phyloP scores from a whole-genome alignment of 2,888 invertebrate genomes.

The Nowickia ferox region DNA sequence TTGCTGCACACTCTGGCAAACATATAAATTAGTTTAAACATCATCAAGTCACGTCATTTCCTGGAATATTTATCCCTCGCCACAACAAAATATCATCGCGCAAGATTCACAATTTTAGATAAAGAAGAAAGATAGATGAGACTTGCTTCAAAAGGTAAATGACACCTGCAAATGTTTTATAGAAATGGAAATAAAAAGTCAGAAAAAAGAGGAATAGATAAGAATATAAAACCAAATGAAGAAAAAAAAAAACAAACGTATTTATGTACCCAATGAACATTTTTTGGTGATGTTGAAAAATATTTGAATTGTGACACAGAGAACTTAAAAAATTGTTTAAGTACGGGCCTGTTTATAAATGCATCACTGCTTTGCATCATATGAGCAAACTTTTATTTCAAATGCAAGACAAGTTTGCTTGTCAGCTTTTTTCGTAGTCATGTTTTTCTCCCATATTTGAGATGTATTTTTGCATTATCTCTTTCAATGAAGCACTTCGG shows the following conservation, averaged over 20 bases:
- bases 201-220: slow-evolving; percentile 66
- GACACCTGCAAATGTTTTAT: slow-evolving; percentile 64
- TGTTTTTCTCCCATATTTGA: too few relatives aligned
- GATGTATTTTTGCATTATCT: too few relatives aligned
- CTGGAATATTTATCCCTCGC: background rate
- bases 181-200: slow-evolving; percentile 44
- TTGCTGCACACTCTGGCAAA: slow-evolving; percentile 13
- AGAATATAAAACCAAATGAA: slow-evolving; percentile 62
- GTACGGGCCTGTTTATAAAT: background rate
- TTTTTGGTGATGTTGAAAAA: too few relatives aligned
- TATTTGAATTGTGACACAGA: too few relatives aligned
- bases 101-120: slow-evolving; percentile 79
- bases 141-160: slow-evolving; percentile 60
- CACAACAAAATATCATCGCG: slow-evolving; percentile 8
- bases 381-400: too few relatives aligned
- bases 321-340: background rate
- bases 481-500: too few relatives aligned
- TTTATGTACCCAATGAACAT: background rate
- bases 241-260: background rate
- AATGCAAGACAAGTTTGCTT: too few relatives aligned
- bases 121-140: slow-evolving; percentile 73
- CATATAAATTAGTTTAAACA: slow-evolving; percentile 45
- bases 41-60: slow-evolving; percentile 34
- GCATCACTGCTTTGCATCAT: background rate
- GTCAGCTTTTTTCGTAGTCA: too few relatives aligned